phyloP scores from a whole-genome alignment of 2,888 invertebrate genomes.

The Byasa hedistus region DNA sequence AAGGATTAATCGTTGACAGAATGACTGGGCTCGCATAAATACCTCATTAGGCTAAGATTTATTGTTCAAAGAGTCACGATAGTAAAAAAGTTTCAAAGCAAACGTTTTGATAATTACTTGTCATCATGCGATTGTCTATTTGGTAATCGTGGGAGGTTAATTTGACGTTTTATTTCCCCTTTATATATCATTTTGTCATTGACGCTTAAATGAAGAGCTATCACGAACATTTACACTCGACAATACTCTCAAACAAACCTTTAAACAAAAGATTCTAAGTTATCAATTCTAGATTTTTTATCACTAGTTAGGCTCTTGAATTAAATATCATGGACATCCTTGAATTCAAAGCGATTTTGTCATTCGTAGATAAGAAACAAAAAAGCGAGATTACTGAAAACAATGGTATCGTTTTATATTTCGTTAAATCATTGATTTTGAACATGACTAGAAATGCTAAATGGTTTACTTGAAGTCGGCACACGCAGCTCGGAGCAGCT shows the following conservation, averaged over 20 bases:
- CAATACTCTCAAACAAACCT: not conserved
- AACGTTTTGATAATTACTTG: conserved; percentile 76
- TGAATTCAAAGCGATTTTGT: not conserved
- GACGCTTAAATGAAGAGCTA: conserved; percentile 70
- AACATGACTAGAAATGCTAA: conserved; percentile 29
- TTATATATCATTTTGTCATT: conserved; percentile 76
- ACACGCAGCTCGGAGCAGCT: conserved; percentile 47
- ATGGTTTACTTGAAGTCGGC: conserved; percentile 26
- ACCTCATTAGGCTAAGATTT: conserved; percentile 77
- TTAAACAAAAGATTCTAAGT: not conserved
- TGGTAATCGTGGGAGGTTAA: conserved; percentile 59
- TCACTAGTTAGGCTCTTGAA: too few relatives aligned
- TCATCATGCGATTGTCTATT: conserved; percentile 79
- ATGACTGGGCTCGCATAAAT: conserved; percentile 70
- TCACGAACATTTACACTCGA: conserved; percentile 52
- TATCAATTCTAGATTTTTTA: not conserved
- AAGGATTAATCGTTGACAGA: conserved; percentile 75
- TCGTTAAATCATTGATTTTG: conserved; percentile 27
- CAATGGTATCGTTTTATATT: conserved; percentile 16
- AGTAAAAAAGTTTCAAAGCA: conserved; percentile 70
- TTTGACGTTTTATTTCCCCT: conserved; percentile 65
- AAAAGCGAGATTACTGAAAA: conserved; percentile 22
- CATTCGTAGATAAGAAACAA: conserved; percentile 1
- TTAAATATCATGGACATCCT: not conserved
- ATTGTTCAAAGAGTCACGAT: conserved; percentile 73